Percentiles rank a stretch among this genome's conserved stretches.
Evolutionary conservation across 1,140 invertebrate species (phyloP).

Genomic region (Drosophila simulans): DNA sequence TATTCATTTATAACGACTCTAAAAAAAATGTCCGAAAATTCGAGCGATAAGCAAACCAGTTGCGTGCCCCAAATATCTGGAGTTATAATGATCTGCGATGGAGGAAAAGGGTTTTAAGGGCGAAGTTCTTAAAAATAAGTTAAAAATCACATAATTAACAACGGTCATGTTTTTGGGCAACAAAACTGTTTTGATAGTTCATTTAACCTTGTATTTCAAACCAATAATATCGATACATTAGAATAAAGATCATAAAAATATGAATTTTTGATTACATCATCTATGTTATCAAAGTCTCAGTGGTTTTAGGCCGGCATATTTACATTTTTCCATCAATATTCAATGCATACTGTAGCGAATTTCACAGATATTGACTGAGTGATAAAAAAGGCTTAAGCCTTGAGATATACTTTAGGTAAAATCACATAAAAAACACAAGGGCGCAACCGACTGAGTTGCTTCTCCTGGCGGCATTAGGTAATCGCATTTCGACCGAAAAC

Average conservation of each 20-base stretch:
- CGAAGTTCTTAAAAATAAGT: too few relatives aligned
- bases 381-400: constrained; percentile 25
- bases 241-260: constrained; percentile 2
- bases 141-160: too few relatives aligned
- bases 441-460: constrained; percentile 2
- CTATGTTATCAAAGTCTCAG: constrained; percentile 9
- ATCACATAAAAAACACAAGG: constrained; percentile 16
- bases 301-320: constrained; percentile 23
- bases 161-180: too few relatives aligned
- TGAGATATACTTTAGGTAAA: constrained; percentile 12
- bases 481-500: constrained; percentile 35
- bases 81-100: constrained; percentile 27
- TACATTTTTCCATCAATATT: constrained; percentile 20
- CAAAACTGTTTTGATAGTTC: not conserved
- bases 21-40: constrained; percentile 39
- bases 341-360: constrained; percentile 9
- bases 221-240: not conserved
- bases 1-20: constrained; percentile 74
- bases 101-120: not conserved
- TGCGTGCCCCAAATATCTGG: constrained; percentile 67
- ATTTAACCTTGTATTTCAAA: not conserved
- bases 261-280: constrained; percentile 1
- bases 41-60: constrained; percentile 61
- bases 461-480: constrained; percentile 40
- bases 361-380: constrained; percentile 1